Percentiles rank a stretch among this genome's conserved stretches.
phyloP scores from a whole-genome alignment of 2,113 vertebrate genomes.

The Protobothrops flavoviridis region DNA sequence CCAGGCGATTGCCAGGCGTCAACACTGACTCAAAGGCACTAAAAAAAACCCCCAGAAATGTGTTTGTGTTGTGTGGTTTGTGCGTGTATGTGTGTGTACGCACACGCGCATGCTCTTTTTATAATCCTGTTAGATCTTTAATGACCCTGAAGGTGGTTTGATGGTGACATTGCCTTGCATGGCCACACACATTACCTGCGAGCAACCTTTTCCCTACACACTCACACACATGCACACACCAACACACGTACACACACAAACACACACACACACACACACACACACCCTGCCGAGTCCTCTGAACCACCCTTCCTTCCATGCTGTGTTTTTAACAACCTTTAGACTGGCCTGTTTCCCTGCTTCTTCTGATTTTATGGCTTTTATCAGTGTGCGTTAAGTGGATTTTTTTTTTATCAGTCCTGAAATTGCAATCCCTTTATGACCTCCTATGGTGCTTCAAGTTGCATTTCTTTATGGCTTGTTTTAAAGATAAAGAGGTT shows the following conservation, averaged over 20 bases:
- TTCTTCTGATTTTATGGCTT: not conserved
- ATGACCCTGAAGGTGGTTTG: not conserved
- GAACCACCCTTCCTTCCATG: not conserved
- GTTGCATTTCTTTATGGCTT: not conserved
- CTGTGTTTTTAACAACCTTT: not conserved
- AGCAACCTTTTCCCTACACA: not conserved
- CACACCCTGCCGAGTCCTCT: not conserved
- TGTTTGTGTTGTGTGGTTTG: no score
- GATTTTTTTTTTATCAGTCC: not conserved
- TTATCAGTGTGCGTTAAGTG: not conserved
- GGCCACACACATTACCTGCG: not conserved
- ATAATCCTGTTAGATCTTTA: not conserved
- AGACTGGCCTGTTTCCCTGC: not conserved
- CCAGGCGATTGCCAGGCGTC: not conserved
- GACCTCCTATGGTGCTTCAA: not conserved
- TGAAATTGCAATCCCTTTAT: not conserved
- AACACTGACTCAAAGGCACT: not conserved
- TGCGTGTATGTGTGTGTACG: not conserved
- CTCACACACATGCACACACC: no score
- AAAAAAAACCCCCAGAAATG: not conserved
- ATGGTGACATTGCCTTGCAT: not conserved
- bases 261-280: not conserved
- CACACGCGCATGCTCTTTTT: not conserved
- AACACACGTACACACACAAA: not conserved
- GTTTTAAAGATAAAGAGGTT: not conserved